Percentiles rank a stretch among this genome's conserved stretches.
Conservation (phyloP, 2,113 vertebrate species). For the Gadus chalcogrammus region DNA sequence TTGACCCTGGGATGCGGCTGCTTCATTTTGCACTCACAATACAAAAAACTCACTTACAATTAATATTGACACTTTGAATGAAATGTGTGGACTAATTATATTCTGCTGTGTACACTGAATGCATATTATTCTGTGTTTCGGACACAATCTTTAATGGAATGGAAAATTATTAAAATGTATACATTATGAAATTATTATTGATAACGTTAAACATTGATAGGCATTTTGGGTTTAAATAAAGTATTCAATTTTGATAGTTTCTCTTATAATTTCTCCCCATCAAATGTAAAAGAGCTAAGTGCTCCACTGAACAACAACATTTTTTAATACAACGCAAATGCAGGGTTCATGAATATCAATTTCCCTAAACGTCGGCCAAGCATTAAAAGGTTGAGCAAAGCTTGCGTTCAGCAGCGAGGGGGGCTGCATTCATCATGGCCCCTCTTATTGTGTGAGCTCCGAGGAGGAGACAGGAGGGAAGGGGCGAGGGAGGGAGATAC, state of each 20-base stretch:
- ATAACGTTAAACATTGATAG: not conserved
- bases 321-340: conserved; percentile 25
- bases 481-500: too few species aligned
- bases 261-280: not conserved
- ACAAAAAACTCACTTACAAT: too few species aligned
- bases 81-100: not conserved
- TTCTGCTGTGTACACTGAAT: not conserved
- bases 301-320: conserved; percentile 27
- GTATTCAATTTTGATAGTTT: not conserved
- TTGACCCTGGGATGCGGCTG: conserved; percentile 4
- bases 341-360: conserved; percentile 32
- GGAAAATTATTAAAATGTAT: not conserved
- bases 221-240: not conserved
- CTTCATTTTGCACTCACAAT: conserved; percentile 9
- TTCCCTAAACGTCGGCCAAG: conserved; percentile 41
- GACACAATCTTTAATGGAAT: not conserved
- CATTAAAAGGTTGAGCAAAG: conserved; percentile 55
- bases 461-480: conserved; percentile 20
- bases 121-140: not conserved
- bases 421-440: conserved; percentile 64
- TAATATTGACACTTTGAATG: conserved; percentile 1
- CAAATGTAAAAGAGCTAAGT: conserved; percentile 21
- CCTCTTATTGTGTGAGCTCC: conserved; percentile 56
- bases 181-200: not conserved
- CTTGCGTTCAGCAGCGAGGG: conserved; percentile 44